These are phyloP conservation scores for Smittia aterrima DNA, from an alignment of 2,888 invertebrate genomes.

Conservation along the genomic window DNA sequence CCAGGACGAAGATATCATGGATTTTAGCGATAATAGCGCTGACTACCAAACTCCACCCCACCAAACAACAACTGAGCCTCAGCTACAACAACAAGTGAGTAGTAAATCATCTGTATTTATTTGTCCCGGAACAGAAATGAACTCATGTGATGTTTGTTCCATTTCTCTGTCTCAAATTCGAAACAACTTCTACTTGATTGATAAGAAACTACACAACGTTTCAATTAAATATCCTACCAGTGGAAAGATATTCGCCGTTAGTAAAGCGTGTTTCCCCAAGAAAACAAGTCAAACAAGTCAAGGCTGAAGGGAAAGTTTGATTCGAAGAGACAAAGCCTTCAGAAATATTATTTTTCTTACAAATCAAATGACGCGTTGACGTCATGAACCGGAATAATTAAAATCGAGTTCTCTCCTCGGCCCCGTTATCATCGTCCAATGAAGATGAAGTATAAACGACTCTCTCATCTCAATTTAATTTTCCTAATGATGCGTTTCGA, in stretches of 20 bases:
- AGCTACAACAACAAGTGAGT: conserved; percentile 27
- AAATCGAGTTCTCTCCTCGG: not conserved
- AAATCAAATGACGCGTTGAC: not conserved
- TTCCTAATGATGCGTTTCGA: conserved; percentile 1
- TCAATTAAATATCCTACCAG: too few species aligned
- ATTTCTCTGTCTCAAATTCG: not conserved
- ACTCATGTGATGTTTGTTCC: conserved; percentile 2
- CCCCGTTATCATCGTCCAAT: too few species aligned
- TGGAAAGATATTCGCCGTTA: too few species aligned
- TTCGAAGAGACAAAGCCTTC: not conserved
- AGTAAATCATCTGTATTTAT: not conserved
- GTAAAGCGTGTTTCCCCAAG: not conserved
- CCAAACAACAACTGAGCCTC: not conserved
- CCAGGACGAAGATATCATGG: conserved; percentile 37
- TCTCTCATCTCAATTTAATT: too few species aligned
- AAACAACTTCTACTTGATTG: too few species aligned
- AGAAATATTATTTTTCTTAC: not conserved
- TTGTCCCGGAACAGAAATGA: not conserved
- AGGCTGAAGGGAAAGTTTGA: not conserved
- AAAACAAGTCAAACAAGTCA: not conserved
- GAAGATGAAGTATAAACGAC: too few species aligned
- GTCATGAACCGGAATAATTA: not conserved
- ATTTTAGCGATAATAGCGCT: conserved; percentile 33
- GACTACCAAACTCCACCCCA: conserved; percentile 8
- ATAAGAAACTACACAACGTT: too few species aligned